Percentiles rank a stretch among this genome's conserved stretches.
phyloP scores from a whole-genome alignment of 2,888 invertebrate species.

The Heteromurus nitidus region DNA sequence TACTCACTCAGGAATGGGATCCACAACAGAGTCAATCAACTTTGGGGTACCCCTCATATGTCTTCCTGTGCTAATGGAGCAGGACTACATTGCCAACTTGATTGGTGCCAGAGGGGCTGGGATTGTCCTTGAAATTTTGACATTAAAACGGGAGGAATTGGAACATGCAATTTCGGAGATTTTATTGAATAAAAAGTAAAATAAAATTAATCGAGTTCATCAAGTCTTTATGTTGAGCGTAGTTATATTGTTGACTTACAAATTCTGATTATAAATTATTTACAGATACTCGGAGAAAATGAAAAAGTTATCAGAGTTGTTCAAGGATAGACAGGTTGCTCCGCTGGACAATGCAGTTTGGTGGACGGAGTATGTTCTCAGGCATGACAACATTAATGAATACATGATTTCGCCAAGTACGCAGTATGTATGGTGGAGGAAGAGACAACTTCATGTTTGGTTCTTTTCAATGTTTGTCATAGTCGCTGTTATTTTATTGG shows the following conservation, averaged over 20 bases:
- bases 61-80: conserved; percentile 68
- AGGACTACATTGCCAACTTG: conserved; percentile 64
- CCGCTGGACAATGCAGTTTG: conserved; percentile 10
- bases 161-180: conserved; percentile 63
- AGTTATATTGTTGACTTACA: background rate
- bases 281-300: conserved; percentile 29
- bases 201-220: background rate
- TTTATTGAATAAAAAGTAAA: conserved; percentile 28
- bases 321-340: conserved; percentile 17
- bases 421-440: conserved; percentile 32
- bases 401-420: conserved; percentile 6
- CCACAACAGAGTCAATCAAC: conserved; percentile 65
- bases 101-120: conserved; percentile 52
- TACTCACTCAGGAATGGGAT: conserved; percentile 66
- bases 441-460: conserved; percentile 44
- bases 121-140: conserved; percentile 64
- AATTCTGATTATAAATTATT: background rate
- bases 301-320: conserved; percentile 15
- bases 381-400: conserved; percentile 21
- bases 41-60: conserved; percentile 60
- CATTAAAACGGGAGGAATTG: conserved; percentile 53
- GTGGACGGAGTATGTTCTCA: conserved; percentile 34
- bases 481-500: background rate
- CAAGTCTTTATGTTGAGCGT: background rate
- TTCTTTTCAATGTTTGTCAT: background rate